Percentiles rank a stretch among this genome's conserved stretches.
These are phyloP conservation scores for Pheosia tremula DNA, from an alignment of 2,888 invertebrate genomes.

Conservation along the genomic window DNA sequence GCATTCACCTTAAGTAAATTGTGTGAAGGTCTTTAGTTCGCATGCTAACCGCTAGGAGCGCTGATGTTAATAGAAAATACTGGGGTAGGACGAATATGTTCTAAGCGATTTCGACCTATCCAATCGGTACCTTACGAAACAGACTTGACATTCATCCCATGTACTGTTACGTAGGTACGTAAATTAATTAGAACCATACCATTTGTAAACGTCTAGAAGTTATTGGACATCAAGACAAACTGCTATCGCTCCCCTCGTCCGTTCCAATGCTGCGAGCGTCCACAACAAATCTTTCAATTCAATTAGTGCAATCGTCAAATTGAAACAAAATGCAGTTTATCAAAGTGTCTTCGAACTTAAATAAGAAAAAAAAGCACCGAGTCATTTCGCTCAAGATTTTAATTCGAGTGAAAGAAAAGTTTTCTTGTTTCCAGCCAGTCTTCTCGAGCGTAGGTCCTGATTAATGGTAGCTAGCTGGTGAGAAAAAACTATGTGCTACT, in stretches of 20 bases:
- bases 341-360: constrained; percentile 44
- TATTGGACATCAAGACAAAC: constrained; percentile 3
- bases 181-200: constrained; percentile 1
- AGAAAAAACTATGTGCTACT: constrained; percentile 34
- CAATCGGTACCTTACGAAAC: too few species aligned
- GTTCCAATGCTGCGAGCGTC: background rate
- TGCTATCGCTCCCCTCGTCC: background rate
- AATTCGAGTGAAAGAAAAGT: constrained; percentile 69
- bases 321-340: constrained; percentile 54
- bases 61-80: too few species aligned
- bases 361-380: constrained; percentile 43
- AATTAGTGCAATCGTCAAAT: constrained; percentile 43
- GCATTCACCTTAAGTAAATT: too few species aligned
- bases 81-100: too few species aligned
- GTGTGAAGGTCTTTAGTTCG: too few species aligned
- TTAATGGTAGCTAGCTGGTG: constrained; percentile 51
- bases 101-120: too few species aligned
- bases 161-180: background rate
- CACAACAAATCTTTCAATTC: constrained; percentile 17
- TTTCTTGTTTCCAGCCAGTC: constrained; percentile 64
- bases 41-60: too few species aligned
- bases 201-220: background rate
- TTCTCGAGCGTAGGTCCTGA: constrained; percentile 48
- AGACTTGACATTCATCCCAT: background rate
- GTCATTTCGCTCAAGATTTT: constrained; percentile 61